Percentiles rank a stretch among this genome's conserved stretches.
These are phyloP conservation scores for Alectura lathami DNA, from an alignment of 2,113 vertebrate genomes.

Conservation along the genomic window DNA sequence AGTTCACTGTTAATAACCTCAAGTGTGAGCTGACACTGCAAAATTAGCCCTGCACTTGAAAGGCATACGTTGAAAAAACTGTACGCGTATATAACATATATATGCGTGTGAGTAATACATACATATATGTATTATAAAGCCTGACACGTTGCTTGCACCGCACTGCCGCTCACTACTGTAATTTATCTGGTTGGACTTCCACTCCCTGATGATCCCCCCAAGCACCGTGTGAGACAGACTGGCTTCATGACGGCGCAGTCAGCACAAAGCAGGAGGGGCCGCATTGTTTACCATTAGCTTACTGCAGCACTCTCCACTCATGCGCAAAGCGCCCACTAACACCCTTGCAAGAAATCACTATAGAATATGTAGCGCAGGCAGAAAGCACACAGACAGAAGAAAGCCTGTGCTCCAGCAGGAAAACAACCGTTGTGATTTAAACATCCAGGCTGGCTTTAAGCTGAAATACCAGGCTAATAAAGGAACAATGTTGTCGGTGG, in stretches of 20 bases:
- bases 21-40: background rate
- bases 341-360: background rate
- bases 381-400: background rate
- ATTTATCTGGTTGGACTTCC: background rate
- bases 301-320: background rate
- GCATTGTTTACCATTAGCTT: background rate
- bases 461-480: background rate
- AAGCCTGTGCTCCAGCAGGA: background rate
- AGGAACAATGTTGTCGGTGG: background rate
- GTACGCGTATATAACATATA: rapidly evolving
- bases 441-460: background rate
- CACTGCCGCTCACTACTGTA: background rate
- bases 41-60: conserved; percentile 4
- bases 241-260: background rate
- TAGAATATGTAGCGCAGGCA: background rate
- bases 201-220: conserved; percentile 20
- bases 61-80: background rate
- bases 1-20: background rate
- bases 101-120: too few relatives aligned
- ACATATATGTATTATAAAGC: background rate
- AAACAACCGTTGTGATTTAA: background rate
- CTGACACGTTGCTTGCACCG: background rate
- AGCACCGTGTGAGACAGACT: background rate
- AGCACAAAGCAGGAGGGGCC: background rate
- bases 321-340: background rate